Conservation (phyloP, 1,140 invertebrate genomes). For the Zaprionus taronus region DNA sequence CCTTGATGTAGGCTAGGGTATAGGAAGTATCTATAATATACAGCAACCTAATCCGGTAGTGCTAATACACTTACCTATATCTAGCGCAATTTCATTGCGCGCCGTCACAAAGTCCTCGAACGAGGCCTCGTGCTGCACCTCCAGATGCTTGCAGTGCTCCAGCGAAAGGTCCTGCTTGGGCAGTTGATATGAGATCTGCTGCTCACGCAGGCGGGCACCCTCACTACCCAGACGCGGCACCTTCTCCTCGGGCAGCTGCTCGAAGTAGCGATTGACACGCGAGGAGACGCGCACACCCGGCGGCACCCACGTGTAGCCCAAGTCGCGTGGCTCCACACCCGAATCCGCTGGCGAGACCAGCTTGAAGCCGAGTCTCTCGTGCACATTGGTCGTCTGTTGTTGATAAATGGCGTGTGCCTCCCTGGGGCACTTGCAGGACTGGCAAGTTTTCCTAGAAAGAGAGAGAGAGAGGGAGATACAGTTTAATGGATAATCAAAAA, state of each 20-base stretch:
- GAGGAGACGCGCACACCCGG: slow-evolving; percentile 89
- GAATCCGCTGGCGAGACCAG: slow-evolving; percentile 82
- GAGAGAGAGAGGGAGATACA: slow-evolving; percentile 17
- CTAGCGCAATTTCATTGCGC: slow-evolving; percentile 96
- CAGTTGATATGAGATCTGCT: slow-evolving; percentile 94
- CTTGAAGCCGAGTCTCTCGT: slow-evolving; percentile 91
- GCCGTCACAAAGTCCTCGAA: slow-evolving; percentile 96
- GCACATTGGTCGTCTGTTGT: slow-evolving; percentile 88
- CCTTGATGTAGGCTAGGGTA: slow-evolving; percentile 78
- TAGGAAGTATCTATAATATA: slow-evolving; percentile 1
- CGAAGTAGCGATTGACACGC: slow-evolving; percentile 90
- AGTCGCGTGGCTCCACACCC: slow-evolving; percentile 86
- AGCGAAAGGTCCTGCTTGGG: slow-evolving; percentile 97
- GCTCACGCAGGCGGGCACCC: slow-evolving; percentile 91
- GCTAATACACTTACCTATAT: slow-evolving; percentile 90
- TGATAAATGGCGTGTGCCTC: slow-evolving; percentile 92
- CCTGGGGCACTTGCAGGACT: slow-evolving; percentile 94
- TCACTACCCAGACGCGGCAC: slow-evolving; percentile 90
- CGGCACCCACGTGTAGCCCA: slow-evolving; percentile 93
- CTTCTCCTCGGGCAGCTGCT: slow-evolving; percentile 90
- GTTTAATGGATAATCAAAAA: background rate
- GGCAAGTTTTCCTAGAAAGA: slow-evolving; percentile 86
- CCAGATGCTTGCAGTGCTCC: slow-evolving; percentile 94
- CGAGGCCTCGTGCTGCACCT: slow-evolving; percentile 89
- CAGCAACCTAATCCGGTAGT: background rate